A percentile compares a stretch with the other conserved stretches of the same genome.
These are phyloP conservation scores for Indicator maculatus DNA, from an alignment of 2,113 vertebrate genomes.

Conservation along the genomic window DNA sequence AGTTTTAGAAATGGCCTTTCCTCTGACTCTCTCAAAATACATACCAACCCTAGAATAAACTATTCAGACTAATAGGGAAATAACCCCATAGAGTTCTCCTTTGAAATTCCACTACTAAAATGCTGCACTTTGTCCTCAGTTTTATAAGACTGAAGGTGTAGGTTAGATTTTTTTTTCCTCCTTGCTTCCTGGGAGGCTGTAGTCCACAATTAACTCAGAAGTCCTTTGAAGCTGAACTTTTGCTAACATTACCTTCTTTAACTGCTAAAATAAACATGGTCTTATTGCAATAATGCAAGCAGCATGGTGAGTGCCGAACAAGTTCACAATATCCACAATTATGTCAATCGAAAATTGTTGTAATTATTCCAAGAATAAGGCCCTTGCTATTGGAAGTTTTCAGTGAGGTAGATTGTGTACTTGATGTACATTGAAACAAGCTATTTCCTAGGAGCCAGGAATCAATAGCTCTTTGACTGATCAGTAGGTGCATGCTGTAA, in stretches of 20 bases:
- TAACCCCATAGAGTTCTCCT: neutral
- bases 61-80: neutral
- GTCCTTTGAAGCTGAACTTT: conserved; percentile 7
- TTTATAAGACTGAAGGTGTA: neutral
- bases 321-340: neutral
- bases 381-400: neutral
- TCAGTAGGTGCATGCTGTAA: neutral
- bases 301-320: neutral
- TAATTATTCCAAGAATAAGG: neutral
- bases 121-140: neutral
- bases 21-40: neutral
- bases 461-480: neutral
- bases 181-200: neutral
- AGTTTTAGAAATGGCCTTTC: neutral
- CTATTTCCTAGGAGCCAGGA: neutral
- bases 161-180: neutral
- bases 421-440: neutral
- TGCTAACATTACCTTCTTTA: neutral
- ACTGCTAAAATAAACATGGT: neutral
- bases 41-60: neutral
- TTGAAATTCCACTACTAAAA: conserved; percentile 4
- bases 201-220: neutral
- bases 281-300: neutral
- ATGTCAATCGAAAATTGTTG: neutral
- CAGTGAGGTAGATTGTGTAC: neutral